Evolutionary conservation across 2,113 vertebrate genomes (phyloP).

Genomic region (Platanista minor): DNA sequence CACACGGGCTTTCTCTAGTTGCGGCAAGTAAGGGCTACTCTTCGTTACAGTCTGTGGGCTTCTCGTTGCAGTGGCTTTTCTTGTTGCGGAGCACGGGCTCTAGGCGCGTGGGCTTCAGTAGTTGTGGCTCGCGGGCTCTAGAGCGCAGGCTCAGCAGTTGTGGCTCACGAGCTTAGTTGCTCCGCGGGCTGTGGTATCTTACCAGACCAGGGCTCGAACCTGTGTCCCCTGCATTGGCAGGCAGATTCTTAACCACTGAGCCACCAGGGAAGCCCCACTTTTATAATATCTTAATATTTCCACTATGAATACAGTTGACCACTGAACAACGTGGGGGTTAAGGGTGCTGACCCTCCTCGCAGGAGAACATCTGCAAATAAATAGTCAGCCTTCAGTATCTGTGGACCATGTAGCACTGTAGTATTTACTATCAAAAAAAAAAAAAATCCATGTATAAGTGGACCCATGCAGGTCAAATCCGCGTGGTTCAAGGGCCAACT

Average conservation of each 20-base stretch:
- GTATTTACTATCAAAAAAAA: not conserved
- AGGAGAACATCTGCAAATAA: not conserved
- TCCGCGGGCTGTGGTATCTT: too few species aligned
- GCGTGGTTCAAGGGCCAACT: not conserved
- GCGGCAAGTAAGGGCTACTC: too few species aligned
- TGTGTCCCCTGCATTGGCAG: too few species aligned
- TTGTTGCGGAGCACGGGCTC: too few species aligned
- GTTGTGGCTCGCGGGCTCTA: too few species aligned
- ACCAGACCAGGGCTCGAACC: too few species aligned
- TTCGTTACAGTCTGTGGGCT: too few species aligned
- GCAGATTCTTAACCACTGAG: not conserved
- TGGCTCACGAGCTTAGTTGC: too few species aligned
- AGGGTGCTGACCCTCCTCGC: not conserved
- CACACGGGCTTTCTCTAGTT: too few species aligned
- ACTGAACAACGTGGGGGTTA: not conserved
- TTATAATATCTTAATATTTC: not conserved
- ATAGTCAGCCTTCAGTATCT: not conserved
- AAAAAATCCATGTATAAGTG: not conserved
- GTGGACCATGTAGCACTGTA: not conserved
- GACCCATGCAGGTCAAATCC: not conserved
- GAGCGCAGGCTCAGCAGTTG: too few species aligned
- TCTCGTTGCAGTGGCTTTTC: too few species aligned
- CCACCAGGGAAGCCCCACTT: not conserved
- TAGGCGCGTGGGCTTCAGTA: too few species aligned
- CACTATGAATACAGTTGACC: not conserved